A percentile compares a stretch with the other conserved stretches of the same genome.
Evolutionary conservation across 2,797 vertebrate species (phyloP).

Genomic region (Loris lydekkerianus): DNA sequence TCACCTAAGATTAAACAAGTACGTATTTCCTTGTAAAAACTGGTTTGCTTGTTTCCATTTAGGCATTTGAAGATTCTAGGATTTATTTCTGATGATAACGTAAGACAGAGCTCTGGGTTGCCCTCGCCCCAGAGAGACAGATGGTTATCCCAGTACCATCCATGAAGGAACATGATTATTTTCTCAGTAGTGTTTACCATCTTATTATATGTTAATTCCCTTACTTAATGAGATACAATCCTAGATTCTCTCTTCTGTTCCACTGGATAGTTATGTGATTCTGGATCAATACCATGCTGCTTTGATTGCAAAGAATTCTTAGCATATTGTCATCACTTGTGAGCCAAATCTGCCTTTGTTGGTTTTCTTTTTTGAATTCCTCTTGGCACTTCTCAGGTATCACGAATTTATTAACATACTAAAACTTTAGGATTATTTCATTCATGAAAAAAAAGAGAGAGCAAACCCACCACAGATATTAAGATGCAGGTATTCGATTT

Average conservation of each 20-base stretch:
- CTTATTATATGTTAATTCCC: neutral
- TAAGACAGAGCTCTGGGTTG: neutral
- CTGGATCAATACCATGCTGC: neutral
- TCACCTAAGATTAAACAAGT: neutral
- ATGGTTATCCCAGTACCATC: neutral
- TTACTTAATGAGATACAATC: neutral
- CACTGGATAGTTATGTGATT: neutral
- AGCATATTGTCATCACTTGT: neutral
- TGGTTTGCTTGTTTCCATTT: neutral
- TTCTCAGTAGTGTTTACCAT: neutral
- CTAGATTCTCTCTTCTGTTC: neutral
- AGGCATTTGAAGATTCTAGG: neutral
- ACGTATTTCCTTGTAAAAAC: neutral
- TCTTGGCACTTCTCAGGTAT: neutral
- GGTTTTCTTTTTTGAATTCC: neutral
- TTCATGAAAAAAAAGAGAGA: neutral
- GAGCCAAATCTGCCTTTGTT: neutral
- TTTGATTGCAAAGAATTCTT: neutral
- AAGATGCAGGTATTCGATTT: neutral
- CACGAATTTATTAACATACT: neutral
- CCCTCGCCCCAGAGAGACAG: neutral
- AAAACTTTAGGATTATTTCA: conserved; percentile 21
- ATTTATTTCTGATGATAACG: neutral
- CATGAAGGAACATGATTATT: neutral
- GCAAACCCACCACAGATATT: neutral